Evolutionary conservation across 1,140 invertebrate species (phyloP), one percentile per base, ranked within the genome.

Genomic region (Lucilia sericata): DNA sequence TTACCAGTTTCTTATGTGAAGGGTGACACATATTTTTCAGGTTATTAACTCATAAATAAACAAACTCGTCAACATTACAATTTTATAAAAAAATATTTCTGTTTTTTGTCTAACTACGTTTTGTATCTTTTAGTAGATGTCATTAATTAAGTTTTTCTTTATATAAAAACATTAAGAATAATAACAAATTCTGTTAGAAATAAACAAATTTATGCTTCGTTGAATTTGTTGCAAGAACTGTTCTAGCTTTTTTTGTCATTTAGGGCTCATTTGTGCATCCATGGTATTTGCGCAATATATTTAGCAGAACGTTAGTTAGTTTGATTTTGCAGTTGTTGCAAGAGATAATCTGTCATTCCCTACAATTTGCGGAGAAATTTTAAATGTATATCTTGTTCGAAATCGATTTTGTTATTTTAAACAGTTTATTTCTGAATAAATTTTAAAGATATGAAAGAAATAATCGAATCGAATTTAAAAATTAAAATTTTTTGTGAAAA

Each of bases 1-100:
- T 42, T 42, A 42, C 42, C 5, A 42, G 42, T 17, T 83, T 47
- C 10, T 25, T 34, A 49, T n/a, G 21, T 60, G 51, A 74, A 51
- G 88, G 86, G 87, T 89, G 88, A 89, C 88, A 89, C 83, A 89
- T 87, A 89, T 89, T 89, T 89, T 88, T 88, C 88, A 89, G 87
- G 87, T 89, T 89, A 89, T 89, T 89, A 89, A 89, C 88, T 88
- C 88, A 86, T 84, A 85, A 78, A 78, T 10, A 60, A 60, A n/a
- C 65, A 70, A 21, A 70, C 65, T 21, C 65, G 65, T 70, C n/a
- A 70, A 70, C 75, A 78, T 49, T 34, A 78, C 47, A 49, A 78
- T 70, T 70, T 70, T 12, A 21, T 70, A 21, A 7, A n/a, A 65
- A 70, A 70, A 10, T 21, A 60, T 7, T 5, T 60, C 55, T 60